Evolutionary conservation across 1,140 invertebrate genomes (phyloP).

Genomic region (Drosophila carrolli): DNA sequence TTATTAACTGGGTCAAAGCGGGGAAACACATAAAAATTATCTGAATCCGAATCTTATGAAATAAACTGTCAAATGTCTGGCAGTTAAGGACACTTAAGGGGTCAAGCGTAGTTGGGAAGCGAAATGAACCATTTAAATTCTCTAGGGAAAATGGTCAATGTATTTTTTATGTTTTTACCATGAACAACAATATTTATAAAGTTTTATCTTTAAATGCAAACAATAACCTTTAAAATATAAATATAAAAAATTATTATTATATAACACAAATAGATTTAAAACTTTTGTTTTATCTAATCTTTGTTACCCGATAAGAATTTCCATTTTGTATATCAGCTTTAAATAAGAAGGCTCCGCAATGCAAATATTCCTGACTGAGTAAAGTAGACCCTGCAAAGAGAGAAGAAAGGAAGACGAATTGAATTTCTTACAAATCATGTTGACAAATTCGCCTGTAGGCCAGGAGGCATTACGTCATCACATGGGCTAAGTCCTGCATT

Average conservation of each 20-base stretch:
- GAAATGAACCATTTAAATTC: not conserved
- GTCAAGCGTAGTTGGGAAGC: not conserved
- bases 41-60: not conserved
- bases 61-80: not conserved
- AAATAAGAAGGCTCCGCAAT: not conserved
- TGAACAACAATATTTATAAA: too few relatives aligned
- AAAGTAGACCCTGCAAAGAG: constrained; percentile 1
- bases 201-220: too few relatives aligned
- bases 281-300: not conserved
- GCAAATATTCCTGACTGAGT: not conserved
- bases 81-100: not conserved
- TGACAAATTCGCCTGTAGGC: constrained; percentile 56
- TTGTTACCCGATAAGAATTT: not conserved
- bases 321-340: not conserved
- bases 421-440: constrained; percentile 42
- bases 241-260: too few relatives aligned
- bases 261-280: not conserved
- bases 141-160: not conserved
- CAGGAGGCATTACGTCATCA: constrained; percentile 46
- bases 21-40: constrained; percentile 15
- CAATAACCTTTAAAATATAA: too few relatives aligned
- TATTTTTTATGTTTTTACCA: too few relatives aligned
- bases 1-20: constrained; percentile 63
- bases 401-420: constrained; percentile 19
- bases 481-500: constrained; percentile 36